Evolutionary conservation across 2,113 vertebrate species (phyloP).

Genomic region (Dasyornis broadbenti): DNA sequence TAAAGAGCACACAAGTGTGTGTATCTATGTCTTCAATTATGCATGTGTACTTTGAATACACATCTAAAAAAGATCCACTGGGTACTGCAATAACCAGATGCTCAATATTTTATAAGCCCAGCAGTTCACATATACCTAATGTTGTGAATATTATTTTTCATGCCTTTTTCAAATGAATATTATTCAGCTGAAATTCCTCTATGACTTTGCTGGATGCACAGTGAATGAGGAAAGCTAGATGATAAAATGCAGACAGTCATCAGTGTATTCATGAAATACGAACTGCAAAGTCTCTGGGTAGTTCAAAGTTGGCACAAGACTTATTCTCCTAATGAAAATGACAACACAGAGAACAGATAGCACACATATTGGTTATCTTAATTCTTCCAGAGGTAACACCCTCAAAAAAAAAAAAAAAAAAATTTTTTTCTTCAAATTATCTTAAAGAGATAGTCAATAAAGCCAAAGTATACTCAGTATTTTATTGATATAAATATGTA

Average conservation of each 20-base stretch:
- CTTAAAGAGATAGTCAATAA: neutral
- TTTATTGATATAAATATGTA: no score
- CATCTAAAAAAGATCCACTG: neutral
- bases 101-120: neutral
- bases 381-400: neutral
- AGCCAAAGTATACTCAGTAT: neutral
- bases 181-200: neutral
- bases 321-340: neutral
- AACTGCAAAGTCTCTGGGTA: neutral
- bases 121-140: neutral
- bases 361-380: accelerated
- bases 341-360: neutral
- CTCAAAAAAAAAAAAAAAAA: neutral
- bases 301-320: neutral
- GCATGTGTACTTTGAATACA: neutral
- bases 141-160: neutral
- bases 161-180: neutral
- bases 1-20: neutral
- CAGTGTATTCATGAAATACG: neutral
- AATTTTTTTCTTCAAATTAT: neutral
- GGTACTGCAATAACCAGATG: neutral
- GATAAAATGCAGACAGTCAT: neutral
- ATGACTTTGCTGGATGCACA: neutral
- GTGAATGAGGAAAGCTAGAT: neutral
- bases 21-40: neutral